A percentile compares a stretch with the other conserved stretches of the same genome.
These are phyloP conservation scores for Caenorhabditis sulstoni DNA, from an alignment of 2,888 invertebrate genomes.

Conservation along the genomic window DNA sequence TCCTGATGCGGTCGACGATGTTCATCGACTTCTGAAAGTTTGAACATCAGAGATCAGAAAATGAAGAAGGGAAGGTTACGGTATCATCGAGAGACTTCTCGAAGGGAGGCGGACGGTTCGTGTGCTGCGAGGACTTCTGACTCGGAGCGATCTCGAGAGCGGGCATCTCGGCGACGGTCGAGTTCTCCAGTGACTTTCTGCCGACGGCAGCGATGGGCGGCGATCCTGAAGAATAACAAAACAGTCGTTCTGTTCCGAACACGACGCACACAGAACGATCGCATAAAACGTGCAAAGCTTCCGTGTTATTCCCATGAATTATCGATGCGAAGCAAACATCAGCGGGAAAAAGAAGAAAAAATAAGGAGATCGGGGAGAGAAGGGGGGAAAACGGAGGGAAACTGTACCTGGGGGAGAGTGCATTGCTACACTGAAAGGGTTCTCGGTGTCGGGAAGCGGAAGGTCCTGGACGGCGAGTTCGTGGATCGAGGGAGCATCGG, in stretches of 20 bases:
- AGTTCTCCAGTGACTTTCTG: slow-evolving; percentile 49
- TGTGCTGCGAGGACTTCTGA: slow-evolving; percentile 60
- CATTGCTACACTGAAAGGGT: slow-evolving; percentile 58
- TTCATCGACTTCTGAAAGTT: slow-evolving; percentile 52
- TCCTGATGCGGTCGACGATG: slow-evolving; percentile 66
- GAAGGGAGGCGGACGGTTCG: slow-evolving; percentile 59
- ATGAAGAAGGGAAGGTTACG: not conserved
- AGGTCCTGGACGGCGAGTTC: slow-evolving; percentile 40
- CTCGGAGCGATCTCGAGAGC: slow-evolving; percentile 56
- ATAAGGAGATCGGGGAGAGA: not conserved
- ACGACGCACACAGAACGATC: slow-evolving; percentile 8
- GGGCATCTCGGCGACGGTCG: slow-evolving; percentile 44
- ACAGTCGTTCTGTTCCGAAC: not conserved
- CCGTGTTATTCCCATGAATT: slow-evolving; percentile 31
- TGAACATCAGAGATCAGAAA: not conserved
- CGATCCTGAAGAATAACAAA: slow-evolving; percentile 50
- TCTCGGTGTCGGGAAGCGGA: slow-evolving; percentile 47
- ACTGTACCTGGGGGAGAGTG: slow-evolving; percentile 60
- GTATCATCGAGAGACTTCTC: slow-evolving; percentile 28
- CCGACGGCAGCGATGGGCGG: slow-evolving; percentile 46
- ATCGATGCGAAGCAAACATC: slow-evolving; percentile 28
- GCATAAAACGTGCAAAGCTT: slow-evolving; percentile 36
- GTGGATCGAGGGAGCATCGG: slow-evolving; percentile 36
- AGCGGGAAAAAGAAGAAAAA: too few species aligned
- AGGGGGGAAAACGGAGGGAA: not conserved